These are phyloP conservation scores for Eciton burchellii DNA, from an alignment of 1,140 invertebrate genomes.

Conservation along the genomic window DNA sequence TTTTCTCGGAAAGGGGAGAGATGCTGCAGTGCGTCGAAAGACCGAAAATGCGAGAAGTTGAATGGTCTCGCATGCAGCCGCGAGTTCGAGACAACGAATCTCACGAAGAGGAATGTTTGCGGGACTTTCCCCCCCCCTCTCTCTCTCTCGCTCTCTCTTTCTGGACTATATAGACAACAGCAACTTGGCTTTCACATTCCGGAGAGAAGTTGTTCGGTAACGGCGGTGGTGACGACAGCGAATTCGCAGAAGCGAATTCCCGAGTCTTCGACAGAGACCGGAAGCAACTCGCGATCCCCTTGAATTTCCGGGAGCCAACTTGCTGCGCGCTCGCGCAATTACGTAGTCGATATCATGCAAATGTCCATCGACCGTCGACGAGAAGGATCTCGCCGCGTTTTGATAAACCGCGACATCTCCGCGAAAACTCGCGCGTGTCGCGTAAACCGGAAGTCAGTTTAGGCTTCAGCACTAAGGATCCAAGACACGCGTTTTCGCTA, in stretches of 20 bases:
- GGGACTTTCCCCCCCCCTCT: slow-evolving; percentile 36
- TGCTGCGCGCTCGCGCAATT: slow-evolving; percentile 62
- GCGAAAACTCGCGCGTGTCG: slow-evolving; percentile 12
- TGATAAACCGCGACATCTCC: neutral
- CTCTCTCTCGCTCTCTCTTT: slow-evolving; percentile 7
- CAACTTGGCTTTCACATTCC: slow-evolving; percentile 65
- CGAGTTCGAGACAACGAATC: slow-evolving; percentile 39
- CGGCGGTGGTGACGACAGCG: neutral
- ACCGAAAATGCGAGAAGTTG: slow-evolving; percentile 8
- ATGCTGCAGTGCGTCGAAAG: slow-evolving; percentile 23
- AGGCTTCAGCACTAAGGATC: neutral
- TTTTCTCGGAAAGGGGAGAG: slow-evolving; percentile 9
- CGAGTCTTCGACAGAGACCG: slow-evolving; percentile 47
- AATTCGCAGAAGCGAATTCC: slow-evolving; percentile 20
- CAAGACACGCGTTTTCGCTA: neutral
- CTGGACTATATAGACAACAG: slow-evolving; percentile 25
- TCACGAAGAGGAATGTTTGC: slow-evolving; percentile 16
- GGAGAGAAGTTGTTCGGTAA: slow-evolving; percentile 43
- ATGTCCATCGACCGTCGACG: slow-evolving; percentile 20
- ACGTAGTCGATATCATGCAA: slow-evolving; percentile 74
- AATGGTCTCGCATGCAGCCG: neutral
- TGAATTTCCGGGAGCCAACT: slow-evolving; percentile 28
- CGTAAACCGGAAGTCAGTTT: slow-evolving; percentile 28
- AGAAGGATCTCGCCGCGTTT: slow-evolving; percentile 13
- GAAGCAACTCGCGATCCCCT: slow-evolving; percentile 32